A percentile compares a stretch with the other conserved stretches of the same genome.
phyloP scores from a whole-genome alignment of 2,113 vertebrate genomes.

The Columba janthina region DNA sequence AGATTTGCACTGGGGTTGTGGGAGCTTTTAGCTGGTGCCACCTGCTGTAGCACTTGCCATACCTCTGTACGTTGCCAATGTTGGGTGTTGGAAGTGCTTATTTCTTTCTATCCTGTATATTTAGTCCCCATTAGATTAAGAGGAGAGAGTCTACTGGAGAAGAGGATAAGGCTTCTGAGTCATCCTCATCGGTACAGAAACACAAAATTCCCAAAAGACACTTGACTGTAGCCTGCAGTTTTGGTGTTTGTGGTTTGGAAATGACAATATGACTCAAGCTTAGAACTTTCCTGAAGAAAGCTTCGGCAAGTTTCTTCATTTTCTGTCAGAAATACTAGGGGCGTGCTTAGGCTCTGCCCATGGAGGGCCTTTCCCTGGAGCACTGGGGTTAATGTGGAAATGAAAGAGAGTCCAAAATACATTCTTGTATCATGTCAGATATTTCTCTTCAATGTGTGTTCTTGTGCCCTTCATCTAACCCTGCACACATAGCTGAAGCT shows the following conservation, averaged over 20 bases:
- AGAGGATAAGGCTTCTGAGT: neutral
- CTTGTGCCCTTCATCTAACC: neutral
- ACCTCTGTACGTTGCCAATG: fast-evolving
- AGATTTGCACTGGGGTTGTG: neutral
- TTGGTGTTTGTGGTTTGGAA: neutral
- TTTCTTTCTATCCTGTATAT: neutral
- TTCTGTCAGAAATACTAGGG: neutral
- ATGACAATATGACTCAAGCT: neutral
- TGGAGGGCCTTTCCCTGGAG: neutral
- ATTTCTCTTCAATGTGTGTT: fast-evolving
- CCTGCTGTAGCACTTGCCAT: neutral
- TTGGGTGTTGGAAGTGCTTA: neutral
- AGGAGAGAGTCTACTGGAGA: neutral
- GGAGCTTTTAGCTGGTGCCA: neutral
- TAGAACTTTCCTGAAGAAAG: neutral
- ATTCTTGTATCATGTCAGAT: too few species aligned
- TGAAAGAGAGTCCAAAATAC: neutral
- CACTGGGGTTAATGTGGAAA: neutral
- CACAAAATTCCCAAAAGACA: neutral
- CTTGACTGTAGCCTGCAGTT: neutral
- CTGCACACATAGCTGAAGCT: neutral
- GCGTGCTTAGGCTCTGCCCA: neutral
- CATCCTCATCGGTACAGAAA: neutral
- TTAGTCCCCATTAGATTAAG: neutral
- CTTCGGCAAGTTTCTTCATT: neutral